phyloP scores from a whole-genome alignment of 2,888 invertebrate species.

The Oconnorella tubifera region DNA sequence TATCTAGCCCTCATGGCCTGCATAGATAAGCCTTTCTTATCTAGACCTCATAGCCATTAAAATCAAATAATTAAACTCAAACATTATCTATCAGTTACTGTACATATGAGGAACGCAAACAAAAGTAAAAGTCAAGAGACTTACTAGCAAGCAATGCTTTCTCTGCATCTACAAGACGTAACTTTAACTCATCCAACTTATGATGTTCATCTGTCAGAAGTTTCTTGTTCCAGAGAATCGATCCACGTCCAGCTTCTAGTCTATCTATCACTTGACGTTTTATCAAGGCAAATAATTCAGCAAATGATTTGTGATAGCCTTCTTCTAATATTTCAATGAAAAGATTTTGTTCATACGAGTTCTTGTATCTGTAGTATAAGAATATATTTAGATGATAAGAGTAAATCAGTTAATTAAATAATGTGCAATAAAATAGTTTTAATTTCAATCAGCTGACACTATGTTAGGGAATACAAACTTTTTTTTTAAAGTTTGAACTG shows the following conservation, averaged over 20 bases:
- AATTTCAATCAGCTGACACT: no score
- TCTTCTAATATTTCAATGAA: not conserved
- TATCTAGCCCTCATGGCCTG: no score
- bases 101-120: no score
- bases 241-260: not conserved
- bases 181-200: not conserved
- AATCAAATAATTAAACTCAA: no score
- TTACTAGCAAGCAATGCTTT: not conserved
- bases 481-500: no score
- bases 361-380: not conserved
- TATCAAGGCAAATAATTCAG: not conserved
- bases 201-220: not conserved
- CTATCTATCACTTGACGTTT: not conserved
- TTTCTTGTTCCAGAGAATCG: not conserved
- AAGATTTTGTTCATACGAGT: not conserved
- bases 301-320: constrained; percentile 1
- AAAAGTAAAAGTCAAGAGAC: no score
- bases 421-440: no score
- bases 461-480: no score
- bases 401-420: not conserved
- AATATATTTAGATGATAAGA: not conserved
- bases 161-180: not conserved
- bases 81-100: no score
- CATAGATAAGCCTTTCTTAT: no score
- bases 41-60: no score